These are phyloP conservation scores for Porites cylindrica DNA, from an alignment of 92 coral and sea anemone species.

Conservation along the genomic window DNA sequence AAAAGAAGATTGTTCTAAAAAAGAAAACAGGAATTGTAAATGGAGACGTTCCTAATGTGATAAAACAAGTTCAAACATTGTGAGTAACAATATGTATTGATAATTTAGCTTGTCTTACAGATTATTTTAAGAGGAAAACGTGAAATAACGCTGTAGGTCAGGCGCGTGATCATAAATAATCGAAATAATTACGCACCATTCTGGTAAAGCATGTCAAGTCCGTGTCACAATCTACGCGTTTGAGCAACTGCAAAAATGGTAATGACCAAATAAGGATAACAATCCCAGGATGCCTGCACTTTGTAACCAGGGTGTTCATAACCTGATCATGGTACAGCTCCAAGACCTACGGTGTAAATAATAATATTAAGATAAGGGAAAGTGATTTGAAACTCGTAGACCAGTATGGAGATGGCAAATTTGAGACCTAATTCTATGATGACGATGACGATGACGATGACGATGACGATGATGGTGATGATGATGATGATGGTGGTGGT, in stretches of 20 bases:
- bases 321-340: constrained; percentile 82
- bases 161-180: neutral
- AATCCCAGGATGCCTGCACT: constrained; percentile 74
- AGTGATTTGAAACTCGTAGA: neutral
- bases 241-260: constrained; percentile 72
- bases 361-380: neutral
- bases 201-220: constrained; percentile 90
- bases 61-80: too few species aligned
- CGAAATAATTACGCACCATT: constrained; percentile 62
- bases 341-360: constrained; percentile 63
- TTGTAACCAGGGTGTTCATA: constrained; percentile 72
- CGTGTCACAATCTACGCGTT: constrained; percentile 72
- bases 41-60: too few species aligned
- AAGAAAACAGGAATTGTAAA: neutral
- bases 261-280: constrained; percentile 89
- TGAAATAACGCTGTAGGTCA: too few species aligned
- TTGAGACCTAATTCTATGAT: too few species aligned
- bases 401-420: too few species aligned
- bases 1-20: constrained; percentile 67
- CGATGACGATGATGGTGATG: too few species aligned
- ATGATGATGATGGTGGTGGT: too few species aligned
- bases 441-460: too few species aligned
- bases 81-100: too few species aligned
- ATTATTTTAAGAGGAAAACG: too few species aligned
- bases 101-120: too few species aligned